phyloP scores from a whole-genome alignment of 2,113 vertebrate species.

The Pteronura brasiliensis region DNA sequence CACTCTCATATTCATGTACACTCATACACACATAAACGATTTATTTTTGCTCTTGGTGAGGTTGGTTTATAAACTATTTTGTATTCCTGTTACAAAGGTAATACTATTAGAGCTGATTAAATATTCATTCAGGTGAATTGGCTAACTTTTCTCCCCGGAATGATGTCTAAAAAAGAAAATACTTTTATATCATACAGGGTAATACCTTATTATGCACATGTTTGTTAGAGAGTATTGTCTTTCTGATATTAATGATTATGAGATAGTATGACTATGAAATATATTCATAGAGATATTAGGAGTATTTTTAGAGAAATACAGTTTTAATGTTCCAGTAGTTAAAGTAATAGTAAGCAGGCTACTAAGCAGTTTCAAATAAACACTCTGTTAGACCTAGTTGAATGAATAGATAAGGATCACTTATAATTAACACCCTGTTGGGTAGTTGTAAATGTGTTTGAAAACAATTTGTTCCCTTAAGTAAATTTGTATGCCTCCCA shows the following conservation, averaged over 20 bases:
- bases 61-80: background rate
- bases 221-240: background rate
- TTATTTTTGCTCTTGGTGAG: background rate
- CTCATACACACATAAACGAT: background rate
- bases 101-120: background rate
- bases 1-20: background rate
- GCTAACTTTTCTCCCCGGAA: background rate
- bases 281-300: background rate
- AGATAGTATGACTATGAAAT: background rate
- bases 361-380: background rate
- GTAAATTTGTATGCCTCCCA: conserved; percentile 41
- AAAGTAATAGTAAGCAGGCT: background rate
- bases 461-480: conserved; percentile 59
- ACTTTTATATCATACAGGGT: background rate
- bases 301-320: background rate
- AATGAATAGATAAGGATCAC: conserved; percentile 34
- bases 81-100: background rate
- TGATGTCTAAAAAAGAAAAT: background rate
- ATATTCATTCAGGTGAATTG: background rate
- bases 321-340: background rate
- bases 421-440: conserved; percentile 37
- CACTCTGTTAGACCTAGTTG: background rate
- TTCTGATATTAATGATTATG: background rate
- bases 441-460: conserved; percentile 51
- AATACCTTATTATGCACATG: background rate